These are phyloP conservation scores for Ceyx margarethae DNA, from an alignment of 2,113 vertebrate species.

Conservation along the genomic window DNA sequence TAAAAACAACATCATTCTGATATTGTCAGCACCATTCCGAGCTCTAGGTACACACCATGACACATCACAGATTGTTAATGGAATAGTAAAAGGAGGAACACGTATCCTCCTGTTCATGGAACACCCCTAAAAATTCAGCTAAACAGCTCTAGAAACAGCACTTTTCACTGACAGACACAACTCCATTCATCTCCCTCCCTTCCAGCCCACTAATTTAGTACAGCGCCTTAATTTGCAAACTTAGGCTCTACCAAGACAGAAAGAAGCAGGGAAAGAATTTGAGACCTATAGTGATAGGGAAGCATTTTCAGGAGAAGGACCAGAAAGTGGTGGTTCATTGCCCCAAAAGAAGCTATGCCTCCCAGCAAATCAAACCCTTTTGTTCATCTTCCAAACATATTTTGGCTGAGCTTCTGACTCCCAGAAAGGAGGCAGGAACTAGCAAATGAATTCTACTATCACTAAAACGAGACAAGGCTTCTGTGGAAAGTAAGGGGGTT, in stretches of 20 bases:
- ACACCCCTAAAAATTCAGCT: neutral
- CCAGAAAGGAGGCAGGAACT: neutral
- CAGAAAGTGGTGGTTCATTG: neutral
- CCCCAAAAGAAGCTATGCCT: neutral
- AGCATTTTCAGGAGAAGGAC: neutral
- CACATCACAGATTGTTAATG: neutral
- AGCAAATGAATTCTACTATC: neutral
- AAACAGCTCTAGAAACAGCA: neutral
- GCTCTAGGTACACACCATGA: neutral
- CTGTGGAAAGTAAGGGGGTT: neutral
- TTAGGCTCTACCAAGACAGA: neutral
- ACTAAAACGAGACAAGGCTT: neutral
- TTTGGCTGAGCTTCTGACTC: neutral
- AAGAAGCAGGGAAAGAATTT: neutral
- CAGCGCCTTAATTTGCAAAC: neutral
- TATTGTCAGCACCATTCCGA: neutral
- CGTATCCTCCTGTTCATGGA: neutral
- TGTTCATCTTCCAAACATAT: neutral
- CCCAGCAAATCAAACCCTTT: conserved; percentile 4
- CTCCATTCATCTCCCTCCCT: neutral
- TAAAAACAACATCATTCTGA: neutral
- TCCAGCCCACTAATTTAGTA: neutral
- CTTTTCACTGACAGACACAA: neutral
- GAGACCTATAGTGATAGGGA: neutral
- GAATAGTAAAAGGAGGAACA: neutral